phyloP scores from a whole-genome alignment of 2,113 vertebrate species.

The Alectura lathami region DNA sequence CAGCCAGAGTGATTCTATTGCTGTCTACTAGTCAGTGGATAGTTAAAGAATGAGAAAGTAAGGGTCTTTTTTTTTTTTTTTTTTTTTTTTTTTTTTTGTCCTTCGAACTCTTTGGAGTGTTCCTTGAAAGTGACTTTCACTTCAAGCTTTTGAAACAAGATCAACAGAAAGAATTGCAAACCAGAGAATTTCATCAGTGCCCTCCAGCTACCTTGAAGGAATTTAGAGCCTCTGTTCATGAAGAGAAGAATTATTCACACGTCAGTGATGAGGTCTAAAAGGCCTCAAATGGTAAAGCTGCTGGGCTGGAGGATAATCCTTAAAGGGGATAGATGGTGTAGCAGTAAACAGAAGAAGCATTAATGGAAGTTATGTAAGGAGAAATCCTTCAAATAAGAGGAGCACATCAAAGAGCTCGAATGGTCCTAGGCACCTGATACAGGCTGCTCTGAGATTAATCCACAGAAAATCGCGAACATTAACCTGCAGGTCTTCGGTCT shows the following conservation, averaged over 20 bases:
- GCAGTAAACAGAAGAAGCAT: background rate
- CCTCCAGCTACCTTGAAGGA: conserved; percentile 83
- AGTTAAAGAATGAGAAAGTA: conserved; percentile 22
- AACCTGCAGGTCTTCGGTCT: background rate
- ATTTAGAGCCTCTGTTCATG: conserved; percentile 10
- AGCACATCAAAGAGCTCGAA: background rate
- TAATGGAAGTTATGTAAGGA: conserved; percentile 49
- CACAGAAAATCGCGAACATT: background rate
- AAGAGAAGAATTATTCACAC: conserved; percentile 37
- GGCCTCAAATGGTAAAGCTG: background rate
- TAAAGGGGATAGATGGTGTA: background rate
- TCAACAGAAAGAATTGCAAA: conserved; percentile 88
- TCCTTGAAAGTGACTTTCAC: conserved; percentile 75
- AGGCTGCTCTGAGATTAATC: conserved; percentile 9
- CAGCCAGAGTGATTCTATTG: background rate
- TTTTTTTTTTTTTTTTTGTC: background rate
- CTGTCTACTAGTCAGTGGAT: background rate
- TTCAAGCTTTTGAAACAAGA: conserved; percentile 79
- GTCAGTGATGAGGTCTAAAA: conserved; percentile 16
- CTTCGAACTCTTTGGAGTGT: conserved; percentile 1
- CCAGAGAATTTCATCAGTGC: conserved; percentile 85
- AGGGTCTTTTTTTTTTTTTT: too few species aligned
- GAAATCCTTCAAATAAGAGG: background rate
- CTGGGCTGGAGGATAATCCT: conserved; percentile 12
- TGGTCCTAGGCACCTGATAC: background rate